A percentile compares a stretch with the other conserved stretches of the same genome.
phyloP scores from a whole-genome alignment of 2,797 vertebrate species.

The Hydrocynus forskahlii region DNA sequence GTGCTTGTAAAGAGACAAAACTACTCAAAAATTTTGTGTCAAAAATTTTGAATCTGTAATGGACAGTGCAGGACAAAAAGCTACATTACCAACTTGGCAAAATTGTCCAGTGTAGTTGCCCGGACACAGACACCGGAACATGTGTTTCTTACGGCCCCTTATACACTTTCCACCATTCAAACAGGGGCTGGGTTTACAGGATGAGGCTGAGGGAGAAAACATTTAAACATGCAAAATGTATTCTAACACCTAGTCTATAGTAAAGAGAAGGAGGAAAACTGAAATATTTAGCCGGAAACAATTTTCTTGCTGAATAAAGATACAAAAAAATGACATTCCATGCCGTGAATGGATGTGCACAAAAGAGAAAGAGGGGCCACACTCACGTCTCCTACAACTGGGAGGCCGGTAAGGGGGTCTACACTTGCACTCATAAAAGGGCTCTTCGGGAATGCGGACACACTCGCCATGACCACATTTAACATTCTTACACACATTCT shows the following conservation, averaged over 20 bases:
- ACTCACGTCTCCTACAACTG: slow-evolving; percentile 66
- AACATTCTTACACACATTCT: slow-evolving; percentile 62
- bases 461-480: slow-evolving; percentile 69
- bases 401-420: slow-evolving; percentile 62
- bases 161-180: slow-evolving; percentile 68
- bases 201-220: slow-evolving; percentile 51
- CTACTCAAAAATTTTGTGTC: neutral
- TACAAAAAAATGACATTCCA: too few relatives aligned
- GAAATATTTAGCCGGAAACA: too few relatives aligned
- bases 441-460: slow-evolving; percentile 57
- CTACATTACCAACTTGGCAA: slow-evolving; percentile 71
- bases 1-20: neutral
- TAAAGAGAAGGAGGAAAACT: too few relatives aligned
- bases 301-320: neutral
- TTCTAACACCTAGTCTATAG: too few relatives aligned
- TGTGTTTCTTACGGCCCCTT: slow-evolving; percentile 46
- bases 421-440: slow-evolving; percentile 74
- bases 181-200: slow-evolving; percentile 69
- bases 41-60: neutral
- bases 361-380: neutral
- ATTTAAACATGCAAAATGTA: neutral
- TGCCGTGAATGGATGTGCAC: too few relatives aligned
- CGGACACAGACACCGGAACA: slow-evolving; percentile 65
- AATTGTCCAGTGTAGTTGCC: slow-evolving; percentile 62
- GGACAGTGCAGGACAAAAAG: neutral